phyloP scores from a whole-genome alignment of 2,113 vertebrate species.

The Ploceus nigricollis region DNA sequence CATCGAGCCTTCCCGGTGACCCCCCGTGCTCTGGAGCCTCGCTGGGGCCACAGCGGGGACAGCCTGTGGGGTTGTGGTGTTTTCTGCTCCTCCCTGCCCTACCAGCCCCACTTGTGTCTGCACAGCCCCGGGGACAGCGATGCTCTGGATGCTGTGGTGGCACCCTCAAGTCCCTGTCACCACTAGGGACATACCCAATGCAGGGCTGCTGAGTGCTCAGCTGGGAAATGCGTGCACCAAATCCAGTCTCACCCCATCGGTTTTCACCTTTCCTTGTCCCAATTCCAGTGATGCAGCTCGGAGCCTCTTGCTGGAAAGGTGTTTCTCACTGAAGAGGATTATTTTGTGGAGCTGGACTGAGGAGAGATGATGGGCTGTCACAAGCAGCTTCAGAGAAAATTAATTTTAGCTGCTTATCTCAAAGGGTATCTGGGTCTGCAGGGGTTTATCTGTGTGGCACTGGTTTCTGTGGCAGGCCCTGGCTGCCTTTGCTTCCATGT shows the following conservation, averaged over 20 bases:
- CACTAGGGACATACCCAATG: rapidly evolving
- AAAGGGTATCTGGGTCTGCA: neutral
- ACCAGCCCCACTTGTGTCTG: neutral
- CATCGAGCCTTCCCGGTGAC: neutral
- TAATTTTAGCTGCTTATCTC: constrained; percentile 2
- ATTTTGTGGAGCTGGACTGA: neutral
- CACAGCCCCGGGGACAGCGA: rapidly evolving
- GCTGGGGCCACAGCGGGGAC: rapidly evolving
- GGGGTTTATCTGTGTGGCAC: neutral
- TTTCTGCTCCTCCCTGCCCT: neutral
- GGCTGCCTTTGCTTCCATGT: neutral
- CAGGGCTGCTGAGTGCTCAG: neutral
- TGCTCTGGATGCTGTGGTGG: neutral
- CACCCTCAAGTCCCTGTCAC: neutral
- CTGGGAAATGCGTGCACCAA: neutral
- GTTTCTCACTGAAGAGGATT: neutral
- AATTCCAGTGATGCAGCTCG: neutral
- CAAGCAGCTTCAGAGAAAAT: neutral
- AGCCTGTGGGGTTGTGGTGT: neutral
- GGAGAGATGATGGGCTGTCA: neutral
- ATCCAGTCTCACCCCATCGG: neutral
- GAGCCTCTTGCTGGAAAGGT: neutral
- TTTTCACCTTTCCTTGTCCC: neutral
- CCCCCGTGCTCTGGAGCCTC: neutral
- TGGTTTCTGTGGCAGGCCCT: neutral